These are phyloP conservation scores for Raja brachyura DNA, from an alignment of 2,113 vertebrate genomes.

Conservation along the genomic window DNA sequence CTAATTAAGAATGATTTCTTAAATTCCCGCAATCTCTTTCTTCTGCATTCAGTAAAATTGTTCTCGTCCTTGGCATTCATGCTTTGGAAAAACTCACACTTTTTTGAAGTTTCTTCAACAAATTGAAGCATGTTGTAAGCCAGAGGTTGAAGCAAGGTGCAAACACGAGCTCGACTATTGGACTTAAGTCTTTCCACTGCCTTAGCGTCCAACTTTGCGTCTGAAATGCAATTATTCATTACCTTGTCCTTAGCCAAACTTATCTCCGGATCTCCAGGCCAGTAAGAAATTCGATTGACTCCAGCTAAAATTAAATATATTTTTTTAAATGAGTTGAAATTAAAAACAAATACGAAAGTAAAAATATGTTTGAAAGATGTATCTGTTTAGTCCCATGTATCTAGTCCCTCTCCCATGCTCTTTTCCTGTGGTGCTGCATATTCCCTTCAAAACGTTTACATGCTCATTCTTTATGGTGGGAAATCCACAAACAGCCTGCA, in stretches of 20 bases:
- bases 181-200: slow-evolving; percentile 82
- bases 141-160: slow-evolving; percentile 76
- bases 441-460: neutral
- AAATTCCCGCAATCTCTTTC: slow-evolving; percentile 66
- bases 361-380: neutral
- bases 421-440: neutral
- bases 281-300: slow-evolving; percentile 86
- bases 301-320: slow-evolving; percentile 63
- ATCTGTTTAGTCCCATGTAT: neutral
- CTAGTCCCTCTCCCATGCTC: neutral
- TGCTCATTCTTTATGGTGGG: too few relatives aligned
- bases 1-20: slow-evolving; percentile 68
- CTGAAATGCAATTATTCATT: slow-evolving; percentile 50
- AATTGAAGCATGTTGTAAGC: slow-evolving; percentile 72
- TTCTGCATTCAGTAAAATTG: slow-evolving; percentile 67
- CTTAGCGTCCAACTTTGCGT: slow-evolving; percentile 75
- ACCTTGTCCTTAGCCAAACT: slow-evolving; percentile 57
- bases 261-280: slow-evolving; percentile 89
- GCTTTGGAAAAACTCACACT: slow-evolving; percentile 76
- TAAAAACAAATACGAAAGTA: neutral
- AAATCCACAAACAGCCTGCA: too few relatives aligned
- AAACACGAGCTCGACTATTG: slow-evolving; percentile 78
- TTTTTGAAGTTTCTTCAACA: slow-evolving; percentile 72
- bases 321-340: neutral
- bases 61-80: slow-evolving; percentile 56